These are phyloP conservation scores for Hedychridium roseum DNA, from an alignment of 2,888 invertebrate genomes.

Conservation along the genomic window DNA sequence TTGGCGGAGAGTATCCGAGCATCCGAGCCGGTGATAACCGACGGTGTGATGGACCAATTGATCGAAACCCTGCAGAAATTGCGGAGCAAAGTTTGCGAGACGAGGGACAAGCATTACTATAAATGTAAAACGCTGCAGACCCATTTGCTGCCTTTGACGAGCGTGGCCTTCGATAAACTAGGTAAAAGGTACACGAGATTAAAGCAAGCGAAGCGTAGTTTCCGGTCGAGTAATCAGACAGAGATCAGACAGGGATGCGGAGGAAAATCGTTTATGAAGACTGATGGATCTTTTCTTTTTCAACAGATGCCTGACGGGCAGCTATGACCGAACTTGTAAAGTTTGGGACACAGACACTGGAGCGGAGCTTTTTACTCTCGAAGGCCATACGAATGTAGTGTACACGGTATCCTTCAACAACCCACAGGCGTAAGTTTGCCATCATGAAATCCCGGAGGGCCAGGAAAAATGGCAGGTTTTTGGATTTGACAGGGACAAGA, in stretches of 20 bases:
- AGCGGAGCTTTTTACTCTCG: constrained; percentile 72
- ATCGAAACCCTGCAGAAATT: constrained; percentile 71
- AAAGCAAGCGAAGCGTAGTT: too few relatives aligned
- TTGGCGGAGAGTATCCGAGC: constrained; percentile 66
- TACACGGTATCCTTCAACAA: constrained; percentile 82
- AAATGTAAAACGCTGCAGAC: constrained; percentile 73
- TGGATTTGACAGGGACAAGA: constrained; percentile 67
- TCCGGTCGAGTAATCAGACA: too few relatives aligned
- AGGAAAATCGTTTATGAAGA: not conserved
- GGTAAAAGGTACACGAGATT: constrained; percentile 68
- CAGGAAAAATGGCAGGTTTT: not conserved
- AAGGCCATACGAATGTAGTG: constrained; percentile 83
- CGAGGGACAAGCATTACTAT: constrained; percentile 72
- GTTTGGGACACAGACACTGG: constrained; percentile 79
- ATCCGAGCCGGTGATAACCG: constrained; percentile 68
- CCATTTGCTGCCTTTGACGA: constrained; percentile 77
- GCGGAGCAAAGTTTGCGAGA: constrained; percentile 71
- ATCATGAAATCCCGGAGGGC: not conserved
- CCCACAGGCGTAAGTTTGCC: constrained; percentile 74
- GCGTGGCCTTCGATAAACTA: constrained; percentile 75
- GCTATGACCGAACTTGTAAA: constrained; percentile 86
- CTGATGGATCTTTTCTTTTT: constrained; percentile 13
- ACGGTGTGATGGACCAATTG: constrained; percentile 68
- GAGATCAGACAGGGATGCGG: not conserved
- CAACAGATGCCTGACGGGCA: constrained; percentile 79